phyloP scores from a whole-genome alignment of 2,888 invertebrate species.

The Cerceris ruficornis region DNA sequence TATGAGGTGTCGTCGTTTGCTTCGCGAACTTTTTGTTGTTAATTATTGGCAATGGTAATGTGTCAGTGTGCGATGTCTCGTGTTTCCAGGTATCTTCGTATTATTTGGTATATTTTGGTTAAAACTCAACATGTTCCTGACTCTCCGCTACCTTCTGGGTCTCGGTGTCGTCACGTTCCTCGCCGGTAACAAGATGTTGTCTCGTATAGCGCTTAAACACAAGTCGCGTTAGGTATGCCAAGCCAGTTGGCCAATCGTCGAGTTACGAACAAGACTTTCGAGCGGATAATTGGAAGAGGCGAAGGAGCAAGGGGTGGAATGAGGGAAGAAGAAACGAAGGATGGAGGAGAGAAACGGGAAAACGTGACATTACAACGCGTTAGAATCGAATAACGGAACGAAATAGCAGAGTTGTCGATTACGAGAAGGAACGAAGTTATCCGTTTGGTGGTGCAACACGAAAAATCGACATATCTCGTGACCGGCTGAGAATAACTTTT shows the following conservation, averaged over 20 bases:
- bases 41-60: not conserved
- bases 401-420: too few species aligned
- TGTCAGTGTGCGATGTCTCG: constrained; percentile 11
- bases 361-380: too few species aligned
- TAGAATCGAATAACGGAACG: too few species aligned
- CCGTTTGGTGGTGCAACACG: too few species aligned
- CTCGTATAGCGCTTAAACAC: constrained; percentile 86
- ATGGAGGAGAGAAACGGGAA: too few species aligned
- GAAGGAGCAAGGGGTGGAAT: too few species aligned
- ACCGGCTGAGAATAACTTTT: too few species aligned
- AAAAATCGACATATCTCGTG: too few species aligned
- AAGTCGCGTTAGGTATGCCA: constrained; percentile 62
- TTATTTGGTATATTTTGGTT: constrained; percentile 97
- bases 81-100: constrained; percentile 88
- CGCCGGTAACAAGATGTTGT: constrained; percentile 94
- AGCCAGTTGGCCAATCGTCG: not conserved
- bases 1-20: not conserved
- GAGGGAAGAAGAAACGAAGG: too few species aligned
- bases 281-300: too few species aligned
- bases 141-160: constrained; percentile 93
- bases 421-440: too few species aligned
- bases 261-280: not conserved
- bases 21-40: not conserved
- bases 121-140: constrained; percentile 97
- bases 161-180: constrained; percentile 95